A percentile compares a stretch with the other conserved stretches of the same genome.
Conservation (phyloP, 2,888 invertebrate species). For the Helleia helle region DNA sequence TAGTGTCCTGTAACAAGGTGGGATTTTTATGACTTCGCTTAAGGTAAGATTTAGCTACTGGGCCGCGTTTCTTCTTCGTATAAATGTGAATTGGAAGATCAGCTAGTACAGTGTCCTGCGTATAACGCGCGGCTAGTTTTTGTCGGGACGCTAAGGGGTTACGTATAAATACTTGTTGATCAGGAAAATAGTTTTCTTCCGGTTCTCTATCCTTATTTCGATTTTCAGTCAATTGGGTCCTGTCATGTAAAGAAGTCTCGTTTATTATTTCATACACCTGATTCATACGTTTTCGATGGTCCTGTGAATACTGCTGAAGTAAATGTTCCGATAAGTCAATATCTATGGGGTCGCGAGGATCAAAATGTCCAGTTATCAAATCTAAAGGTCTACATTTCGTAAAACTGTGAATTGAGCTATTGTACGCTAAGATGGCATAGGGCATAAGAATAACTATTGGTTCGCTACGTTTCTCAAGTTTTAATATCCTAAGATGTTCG, state of each 20-base stretch:
- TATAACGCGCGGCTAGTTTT: constrained; percentile 13
- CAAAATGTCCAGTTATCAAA: constrained; percentile 23
- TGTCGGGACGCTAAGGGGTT: constrained; percentile 14
- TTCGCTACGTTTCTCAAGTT: constrained; percentile 15
- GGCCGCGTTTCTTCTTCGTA: constrained; percentile 11
- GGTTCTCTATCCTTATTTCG: no score
- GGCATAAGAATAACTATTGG: constrained; percentile 15
- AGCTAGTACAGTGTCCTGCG: constrained; percentile 4
- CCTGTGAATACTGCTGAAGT: constrained; percentile 22
- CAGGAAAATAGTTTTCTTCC: constrained; percentile 12
- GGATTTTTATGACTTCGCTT: constrained; percentile 8
- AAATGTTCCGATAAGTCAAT: constrained; percentile 22
- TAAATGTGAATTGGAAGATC: constrained; percentile 14
- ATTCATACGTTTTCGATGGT: constrained; percentile 19
- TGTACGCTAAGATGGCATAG: constrained; percentile 20
- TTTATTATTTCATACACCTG: constrained; percentile 20
- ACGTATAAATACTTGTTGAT: constrained; percentile 13
- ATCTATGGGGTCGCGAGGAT: constrained; percentile 23
- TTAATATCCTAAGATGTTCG: no score
- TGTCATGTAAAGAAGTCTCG: constrained; percentile 12
- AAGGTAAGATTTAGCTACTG: constrained; percentile 8
- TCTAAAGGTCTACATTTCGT: constrained; percentile 23
- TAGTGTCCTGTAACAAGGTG: constrained; percentile 7
- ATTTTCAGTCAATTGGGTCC: constrained; percentile 16
- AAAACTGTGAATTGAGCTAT: no score